These are phyloP conservation scores for Hemiprocne comata DNA, from an alignment of 2,113 vertebrate species.

Conservation along the genomic window DNA sequence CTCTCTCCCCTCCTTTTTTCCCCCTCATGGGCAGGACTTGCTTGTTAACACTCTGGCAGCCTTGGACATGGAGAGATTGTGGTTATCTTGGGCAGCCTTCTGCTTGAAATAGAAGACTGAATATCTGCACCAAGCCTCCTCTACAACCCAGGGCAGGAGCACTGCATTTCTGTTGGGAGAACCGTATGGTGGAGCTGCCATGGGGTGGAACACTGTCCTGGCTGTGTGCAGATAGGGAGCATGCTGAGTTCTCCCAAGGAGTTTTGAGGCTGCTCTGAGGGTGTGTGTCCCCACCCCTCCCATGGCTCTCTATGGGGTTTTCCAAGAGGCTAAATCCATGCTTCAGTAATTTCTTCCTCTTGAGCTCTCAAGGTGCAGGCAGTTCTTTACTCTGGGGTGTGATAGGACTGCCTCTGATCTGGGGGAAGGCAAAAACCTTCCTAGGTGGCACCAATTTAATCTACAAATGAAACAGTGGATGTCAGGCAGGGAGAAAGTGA, in stretches of 20 bases:
- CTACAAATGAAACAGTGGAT: background rate
- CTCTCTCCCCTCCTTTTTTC: background rate
- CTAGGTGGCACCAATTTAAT: background rate
- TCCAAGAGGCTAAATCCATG: background rate
- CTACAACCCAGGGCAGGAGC: background rate
- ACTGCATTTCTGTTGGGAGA: background rate
- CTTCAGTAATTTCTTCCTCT: background rate
- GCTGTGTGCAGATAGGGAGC: background rate
- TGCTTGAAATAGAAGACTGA: background rate
- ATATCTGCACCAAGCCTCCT: background rate
- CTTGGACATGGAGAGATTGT: background rate
- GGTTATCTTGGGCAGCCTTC: background rate
- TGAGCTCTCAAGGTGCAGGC: background rate
- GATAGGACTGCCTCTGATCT: background rate
- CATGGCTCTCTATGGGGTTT: background rate
- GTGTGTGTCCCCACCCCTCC: background rate
- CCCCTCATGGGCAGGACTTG: background rate
- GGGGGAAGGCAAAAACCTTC: background rate
- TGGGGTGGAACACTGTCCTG: background rate
- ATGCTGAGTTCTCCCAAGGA: background rate
- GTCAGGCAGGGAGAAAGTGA: background rate
- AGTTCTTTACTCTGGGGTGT: background rate
- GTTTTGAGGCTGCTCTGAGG: background rate
- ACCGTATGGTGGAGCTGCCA: accelerated
- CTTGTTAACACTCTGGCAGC: background rate